A percentile compares a stretch with the other conserved stretches of the same genome.
These are phyloP conservation scores for Oscheius sp. DNA, from an alignment of 2,888 invertebrate species.

Conservation along the genomic window DNA sequence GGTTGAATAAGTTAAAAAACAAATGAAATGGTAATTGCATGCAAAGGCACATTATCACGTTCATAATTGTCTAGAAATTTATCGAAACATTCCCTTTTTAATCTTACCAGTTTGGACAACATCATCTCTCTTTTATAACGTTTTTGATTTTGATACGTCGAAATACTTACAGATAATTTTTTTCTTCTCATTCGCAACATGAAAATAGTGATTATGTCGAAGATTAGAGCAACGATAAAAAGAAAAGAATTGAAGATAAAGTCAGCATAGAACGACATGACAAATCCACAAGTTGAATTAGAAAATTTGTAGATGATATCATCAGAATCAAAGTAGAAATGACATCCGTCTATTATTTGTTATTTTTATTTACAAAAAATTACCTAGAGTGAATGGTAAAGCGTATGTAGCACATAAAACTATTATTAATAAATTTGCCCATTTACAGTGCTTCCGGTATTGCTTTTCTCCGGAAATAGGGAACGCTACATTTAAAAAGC, in stretches of 20 bases:
- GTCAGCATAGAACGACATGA: background rate
- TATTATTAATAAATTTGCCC: background rate
- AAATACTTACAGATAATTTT: background rate
- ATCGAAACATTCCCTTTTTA: background rate
- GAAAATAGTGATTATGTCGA: background rate
- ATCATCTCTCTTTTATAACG: constrained; percentile 1
- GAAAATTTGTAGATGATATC: background rate
- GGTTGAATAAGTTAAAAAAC: background rate
- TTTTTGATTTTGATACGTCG: background rate
- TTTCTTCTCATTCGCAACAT: background rate
- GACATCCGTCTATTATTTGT: constrained; percentile 4
- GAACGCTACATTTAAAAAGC: constrained; percentile 6
- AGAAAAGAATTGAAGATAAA: background rate
- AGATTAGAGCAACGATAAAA: background rate
- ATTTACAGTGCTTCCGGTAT: background rate
- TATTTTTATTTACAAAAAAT: background rate
- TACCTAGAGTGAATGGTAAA: background rate
- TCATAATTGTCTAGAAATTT: background rate
- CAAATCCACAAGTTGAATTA: background rate
- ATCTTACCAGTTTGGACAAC: background rate
- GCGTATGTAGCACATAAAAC: background rate
- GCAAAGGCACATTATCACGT: background rate
- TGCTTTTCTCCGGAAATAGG: constrained; percentile 8
- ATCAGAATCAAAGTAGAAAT: constrained; percentile 2
- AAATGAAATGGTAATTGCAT: background rate